Evolutionary conservation across 2,888 invertebrate genomes (phyloP), one percentile per base, ranked within the genome.

Genomic region (Perizoma affinitatum): DNA sequence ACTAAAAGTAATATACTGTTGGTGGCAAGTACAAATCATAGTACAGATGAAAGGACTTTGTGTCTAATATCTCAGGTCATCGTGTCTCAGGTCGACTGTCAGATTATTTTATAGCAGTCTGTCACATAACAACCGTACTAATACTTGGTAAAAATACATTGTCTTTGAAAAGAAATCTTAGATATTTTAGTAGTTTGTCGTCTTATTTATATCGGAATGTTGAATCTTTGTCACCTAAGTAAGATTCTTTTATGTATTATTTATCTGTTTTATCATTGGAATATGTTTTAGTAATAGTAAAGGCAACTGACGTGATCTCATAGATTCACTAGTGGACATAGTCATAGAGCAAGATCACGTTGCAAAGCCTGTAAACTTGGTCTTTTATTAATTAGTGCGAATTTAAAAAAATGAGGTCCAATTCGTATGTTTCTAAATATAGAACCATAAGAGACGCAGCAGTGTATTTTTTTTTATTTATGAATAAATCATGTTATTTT

Each of bases 381-480:
- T 63, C 56, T 68, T 82, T 80, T 81, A 77, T 86, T 84, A 81
- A 81, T 87, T 87, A 90, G 87, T 82, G 86, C 80, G 85, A 90
- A 88, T 85, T 85, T 86, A 82, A 88, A 82, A 88, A 88, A 89
- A 83, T 79, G 91, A 86, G 91, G 91, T 91, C 91, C 91, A 91
- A 91, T 89, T 86, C 85, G 86, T 87, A 85, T 84, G 86, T 90
- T 86, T 90, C 80, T 86, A 88, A 82, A 76, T 76, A 79, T 87
- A 85, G 84, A 82, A 82, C 82, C 80, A 72, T 79, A 83, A 78
- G 81, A 82, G 79, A 83, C 75, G 77, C 79, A 82, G 80, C 84
- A 82, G 62, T 75, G 79, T 84, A 80, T 79, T 77, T 76, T 83
- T 9, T 59, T 83, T 82, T 79, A 82, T 82, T 85, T 86, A 78